Evolutionary conservation across 2,888 invertebrate species (phyloP).

Genomic region (Polyommatus icarus): DNA sequence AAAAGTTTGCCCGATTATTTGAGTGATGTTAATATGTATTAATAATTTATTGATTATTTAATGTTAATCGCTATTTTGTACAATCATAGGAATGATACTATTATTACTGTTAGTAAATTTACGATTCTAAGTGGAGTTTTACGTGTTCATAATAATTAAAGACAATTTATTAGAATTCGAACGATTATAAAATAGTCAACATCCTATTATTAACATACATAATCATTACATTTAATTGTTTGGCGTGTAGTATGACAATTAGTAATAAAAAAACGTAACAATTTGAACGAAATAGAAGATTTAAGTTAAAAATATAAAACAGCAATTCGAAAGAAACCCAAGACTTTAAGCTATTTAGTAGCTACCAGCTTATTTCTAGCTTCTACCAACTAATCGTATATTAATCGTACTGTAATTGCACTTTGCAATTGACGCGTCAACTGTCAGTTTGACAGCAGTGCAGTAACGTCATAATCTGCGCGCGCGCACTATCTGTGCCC

Average conservation of each 20-base stretch:
- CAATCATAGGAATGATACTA: neutral
- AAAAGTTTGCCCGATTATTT: neutral
- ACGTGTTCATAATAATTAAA: neutral
- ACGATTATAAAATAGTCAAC: neutral
- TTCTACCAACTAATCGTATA: too few species aligned
- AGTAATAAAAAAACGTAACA: neutral
- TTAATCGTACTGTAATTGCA: too few species aligned
- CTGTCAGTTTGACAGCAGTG: neutral
- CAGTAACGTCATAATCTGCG: conserved; percentile 17
- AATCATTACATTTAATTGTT: neutral
- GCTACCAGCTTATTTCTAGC: too few species aligned
- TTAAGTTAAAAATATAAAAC: neutral
- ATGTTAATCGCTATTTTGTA: neutral
- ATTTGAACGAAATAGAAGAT: neutral
- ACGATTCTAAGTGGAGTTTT: neutral
- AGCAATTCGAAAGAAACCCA: too few species aligned
- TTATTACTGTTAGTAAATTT: neutral
- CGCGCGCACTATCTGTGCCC: conserved; percentile 17
- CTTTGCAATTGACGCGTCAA: neutral
- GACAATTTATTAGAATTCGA: conserved; percentile 4
- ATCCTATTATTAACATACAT: conserved; percentile 13
- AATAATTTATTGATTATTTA: neutral
- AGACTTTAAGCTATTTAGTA: too few species aligned
- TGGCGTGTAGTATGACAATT: neutral
- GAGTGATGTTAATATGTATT: neutral